Percentiles rank a stretch among this genome's conserved stretches.
phyloP scores from a whole-genome alignment of 1,140 invertebrate species.

The Triops cancriformis region DNA sequence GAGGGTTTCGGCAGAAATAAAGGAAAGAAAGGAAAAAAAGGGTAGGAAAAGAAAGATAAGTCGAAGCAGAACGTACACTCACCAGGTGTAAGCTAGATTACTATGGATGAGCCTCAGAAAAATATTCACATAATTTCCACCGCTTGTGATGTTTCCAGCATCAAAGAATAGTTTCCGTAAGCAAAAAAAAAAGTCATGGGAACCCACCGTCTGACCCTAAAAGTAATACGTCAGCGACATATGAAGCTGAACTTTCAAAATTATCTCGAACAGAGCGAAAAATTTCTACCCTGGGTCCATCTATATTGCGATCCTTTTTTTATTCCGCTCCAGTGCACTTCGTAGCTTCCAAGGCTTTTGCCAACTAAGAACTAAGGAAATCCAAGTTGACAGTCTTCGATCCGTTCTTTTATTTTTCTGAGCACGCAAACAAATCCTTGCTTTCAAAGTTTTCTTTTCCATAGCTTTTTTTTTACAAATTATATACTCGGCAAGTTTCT shows the following conservation, averaged over 20 bases:
- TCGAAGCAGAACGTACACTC: neutral
- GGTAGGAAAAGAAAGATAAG: neutral
- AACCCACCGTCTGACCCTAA: neutral
- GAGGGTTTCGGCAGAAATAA: neutral
- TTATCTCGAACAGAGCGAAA: neutral
- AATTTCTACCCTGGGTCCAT: neutral
- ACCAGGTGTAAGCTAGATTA: neutral
- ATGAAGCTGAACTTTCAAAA: neutral
- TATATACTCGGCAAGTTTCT: no score
- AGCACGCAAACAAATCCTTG: neutral
- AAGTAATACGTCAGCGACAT: neutral
- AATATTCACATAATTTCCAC: slow-evolving; percentile 5
- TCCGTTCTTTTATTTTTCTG: neutral
- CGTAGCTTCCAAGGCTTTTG: neutral
- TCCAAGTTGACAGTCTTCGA: neutral
- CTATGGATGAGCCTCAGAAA: neutral
- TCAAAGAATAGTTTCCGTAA: no score
- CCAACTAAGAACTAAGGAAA: neutral
- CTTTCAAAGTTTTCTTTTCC: neutral
- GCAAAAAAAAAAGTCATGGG: no score
- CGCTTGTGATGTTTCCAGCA: neutral
- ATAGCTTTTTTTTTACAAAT: neutral
- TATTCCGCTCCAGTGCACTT: no score
- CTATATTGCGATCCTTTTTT: neutral
- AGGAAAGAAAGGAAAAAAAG: neutral